Base-by-base conservation (phyloP, 2,113 vertebrate genomes). In the Corydoras maculifer region DNA sequence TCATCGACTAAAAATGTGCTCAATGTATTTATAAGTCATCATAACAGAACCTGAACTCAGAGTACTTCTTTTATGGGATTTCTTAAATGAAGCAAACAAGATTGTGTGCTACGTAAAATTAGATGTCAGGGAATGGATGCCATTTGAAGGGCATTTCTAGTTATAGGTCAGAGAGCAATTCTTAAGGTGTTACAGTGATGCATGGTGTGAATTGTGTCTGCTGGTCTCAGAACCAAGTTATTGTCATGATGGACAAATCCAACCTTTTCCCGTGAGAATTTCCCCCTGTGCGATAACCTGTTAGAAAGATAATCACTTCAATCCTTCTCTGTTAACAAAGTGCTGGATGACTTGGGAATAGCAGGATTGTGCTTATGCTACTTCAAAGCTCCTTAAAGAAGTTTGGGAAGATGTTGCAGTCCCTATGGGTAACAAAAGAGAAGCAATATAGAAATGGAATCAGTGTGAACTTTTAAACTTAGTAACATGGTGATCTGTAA, bases 221-320 rank as follows among this genome's bases (percentile, higher is more conserved):
- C 61, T 65, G 68, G 75, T 80, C 80, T 78, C 75, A 32, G 77
- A 78, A 61, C 74, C 65, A 51, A 13, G 67, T 69, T 65, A 14
- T 72, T 71, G 64, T 69, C 67, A 66, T 1, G 58, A 74, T 64
- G 64, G 66, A 70, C 55, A 73, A 66, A 78, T 69, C 74, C 74
- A 63, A 62, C 62, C 54, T 65, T 65, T 49, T 48, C 9, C 79
- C 74, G 25, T 78, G 80, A 75, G 80, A 86, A 70, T 65, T 55
- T 70, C 18, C 71, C 64, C 74, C 51, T 55, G 64, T 80, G 58
- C 18, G 58, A 62, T 72, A 77, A 74, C 77, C 82, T 83, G 85
- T 84, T 86, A 82, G 79, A 77, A 76, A 79, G 82, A 81, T 86
- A 88, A 88, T 87, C 79, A 80, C 74, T 80, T 82, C 68, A 73